Base-by-base conservation (phyloP, 2,797 vertebrate genomes). In the Psittacula derbiana region DNA sequence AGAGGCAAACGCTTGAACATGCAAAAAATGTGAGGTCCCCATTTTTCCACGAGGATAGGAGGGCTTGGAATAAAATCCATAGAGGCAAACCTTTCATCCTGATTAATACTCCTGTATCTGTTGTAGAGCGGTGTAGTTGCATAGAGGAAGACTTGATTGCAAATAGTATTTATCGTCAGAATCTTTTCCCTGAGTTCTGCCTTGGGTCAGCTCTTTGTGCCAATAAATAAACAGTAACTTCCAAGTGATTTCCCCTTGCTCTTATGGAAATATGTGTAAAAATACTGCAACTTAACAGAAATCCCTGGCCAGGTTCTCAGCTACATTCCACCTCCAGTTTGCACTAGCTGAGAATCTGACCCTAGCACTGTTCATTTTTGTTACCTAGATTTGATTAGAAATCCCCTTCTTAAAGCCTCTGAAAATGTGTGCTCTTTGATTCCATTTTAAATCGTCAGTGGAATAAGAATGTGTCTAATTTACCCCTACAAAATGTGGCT, bases 401-500 rank as follows among this genome's bases (percentile, higher is more conserved):
- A 81, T 60, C 15, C 8, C 41, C 76, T 88, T 86, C 40, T 84
- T 91, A 53, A 84, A 88, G 27, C 33, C 10, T 18, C 24, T 82
- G 69, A 81, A 87, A 84, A 92, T 4, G n/a, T 30, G 11, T 66
- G 11, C 62, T 90, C 73, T 90, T 93, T 75, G 93, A 90, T 93
- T 91, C 60, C 60, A 5, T 91, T 82, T 70, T 80, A 70, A 86
- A 86, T 88, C 94, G 53, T 82, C 74, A 7, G 31, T 75, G 41
- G 73, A 86, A 79, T 57, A 61, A 64, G 43, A 86, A 81, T 62
- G 46, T 79, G 71, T 76, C 73, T 88, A 94, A 93, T 92, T 93
- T 88, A 40, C 53, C 53, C 9, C 10, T 43, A 27, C 21, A 46
- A 40, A 74, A 80, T 0, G 0, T 71, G 41, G 12, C 70, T 94